Base-by-base conservation (phyloP, 2,113 vertebrate genomes). In the Rhynchopsitta pachyrhyncha region DNA sequence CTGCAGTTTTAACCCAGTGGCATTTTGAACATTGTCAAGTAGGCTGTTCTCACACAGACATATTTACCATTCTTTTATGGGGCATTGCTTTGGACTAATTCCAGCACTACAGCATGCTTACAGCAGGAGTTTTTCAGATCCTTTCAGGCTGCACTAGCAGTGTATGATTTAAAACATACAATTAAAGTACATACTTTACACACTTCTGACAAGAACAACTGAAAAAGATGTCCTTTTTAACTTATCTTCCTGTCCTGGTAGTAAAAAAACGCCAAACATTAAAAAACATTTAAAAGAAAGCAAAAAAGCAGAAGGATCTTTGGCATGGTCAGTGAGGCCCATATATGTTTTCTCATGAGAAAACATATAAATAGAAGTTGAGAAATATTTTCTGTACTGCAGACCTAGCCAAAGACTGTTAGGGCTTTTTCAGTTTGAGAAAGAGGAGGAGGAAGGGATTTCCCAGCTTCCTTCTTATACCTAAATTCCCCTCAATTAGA, bases 61-160 rank as follows among this genome's bases (percentile, higher is more conserved):
- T 96, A 96, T 94, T 96, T 95, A 94, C 93, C 74, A 92, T 91
- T 92, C 96, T 94, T 96, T 96, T 87, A 92, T 73, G 92, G 90
- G 86, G 80, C 91, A 93, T 35, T 93, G 64, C 82, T 93, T 86
- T 96, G 96, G 92, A 96, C 75, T 86, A 87, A 79, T 86, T 94
- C 93, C 95, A 96, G 92, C 52, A 63, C 57, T 92, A 75, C 80
- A 91, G 86, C 0, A 2, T 69, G 95, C 86, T 92, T 93, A 79
- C 90, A 96, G 90, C 70, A 9, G 83, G 90, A 92, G 66, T 33
- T 82, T 96, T 93, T 96, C 90, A 92, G 55, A 93, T 50, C 80
- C 79, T 92, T 93, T 87, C 77, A 92, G 88, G 37, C 80, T 79
- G n/a, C 1, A 0, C 11, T 47, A 84, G 88, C 39, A 90, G 37